These are phyloP conservation scores for Cyphomyrmex costatus DNA, from an alignment of 1,140 invertebrate genomes.

Conservation along the genomic window DNA sequence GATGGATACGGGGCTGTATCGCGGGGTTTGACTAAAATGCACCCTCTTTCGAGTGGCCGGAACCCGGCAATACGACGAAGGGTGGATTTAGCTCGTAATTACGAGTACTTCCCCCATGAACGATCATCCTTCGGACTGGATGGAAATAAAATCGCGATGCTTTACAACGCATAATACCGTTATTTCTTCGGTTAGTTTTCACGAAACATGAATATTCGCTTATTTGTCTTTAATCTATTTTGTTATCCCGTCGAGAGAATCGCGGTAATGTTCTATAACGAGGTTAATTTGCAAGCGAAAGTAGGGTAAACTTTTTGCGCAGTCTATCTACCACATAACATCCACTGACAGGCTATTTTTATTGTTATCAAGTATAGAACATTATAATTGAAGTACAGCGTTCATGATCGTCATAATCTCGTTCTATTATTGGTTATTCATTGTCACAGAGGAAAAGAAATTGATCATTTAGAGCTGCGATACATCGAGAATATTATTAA, in stretches of 20 bases:
- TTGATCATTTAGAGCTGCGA: background rate
- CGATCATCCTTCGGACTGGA: conserved; percentile 53
- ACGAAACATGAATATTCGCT: conserved; percentile 47
- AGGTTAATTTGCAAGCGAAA: conserved; percentile 59
- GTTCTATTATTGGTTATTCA: background rate
- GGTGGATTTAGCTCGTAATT: conserved; percentile 75
- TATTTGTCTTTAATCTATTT: conserved; percentile 39
- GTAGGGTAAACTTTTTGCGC: conserved; percentile 59
- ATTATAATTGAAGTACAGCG: conserved; percentile 33
- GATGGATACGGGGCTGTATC: conserved; percentile 60
- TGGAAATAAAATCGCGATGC: conserved; percentile 40
- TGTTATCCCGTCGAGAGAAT: conserved; percentile 6
- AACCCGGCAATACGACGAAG: conserved; percentile 68
- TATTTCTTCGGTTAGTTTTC: conserved; percentile 18
- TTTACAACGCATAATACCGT: conserved; percentile 33
- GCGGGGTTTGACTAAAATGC: conserved; percentile 67
- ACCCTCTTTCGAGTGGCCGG: conserved; percentile 65
- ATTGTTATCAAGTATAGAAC: conserved; percentile 13
- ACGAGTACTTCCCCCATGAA: conserved; percentile 60
- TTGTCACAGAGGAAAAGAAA: too few relatives aligned
- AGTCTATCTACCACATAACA: background rate
- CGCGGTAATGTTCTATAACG: conserved; percentile 29
- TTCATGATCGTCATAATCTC: background rate
- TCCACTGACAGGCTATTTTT: conserved; percentile 49
- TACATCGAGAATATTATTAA: background rate